phyloP scores from a whole-genome alignment of 2,888 invertebrate genomes.

The Halictus quadricinctus region DNA sequence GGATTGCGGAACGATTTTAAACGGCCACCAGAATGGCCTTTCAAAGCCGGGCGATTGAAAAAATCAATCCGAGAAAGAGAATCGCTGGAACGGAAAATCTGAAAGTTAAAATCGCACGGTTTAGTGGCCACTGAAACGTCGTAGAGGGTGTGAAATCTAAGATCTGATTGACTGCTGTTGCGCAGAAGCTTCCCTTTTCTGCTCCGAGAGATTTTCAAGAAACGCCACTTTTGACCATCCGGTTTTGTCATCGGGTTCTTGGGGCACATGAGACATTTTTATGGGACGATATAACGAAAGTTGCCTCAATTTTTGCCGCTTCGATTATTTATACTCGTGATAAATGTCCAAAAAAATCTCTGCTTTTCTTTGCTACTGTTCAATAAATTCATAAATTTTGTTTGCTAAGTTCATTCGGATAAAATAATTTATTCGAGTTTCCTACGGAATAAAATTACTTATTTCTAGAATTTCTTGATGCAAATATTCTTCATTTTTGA shows the following conservation, averaged over 20 bases:
- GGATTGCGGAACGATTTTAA: conserved; percentile 22
- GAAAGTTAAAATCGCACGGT: neutral
- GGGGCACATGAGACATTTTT: neutral
- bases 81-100: neutral
- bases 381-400: too few relatives aligned
- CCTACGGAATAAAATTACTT: neutral
- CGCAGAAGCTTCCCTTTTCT: neutral
- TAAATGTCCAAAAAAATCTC: neutral
- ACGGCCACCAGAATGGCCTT: neutral
- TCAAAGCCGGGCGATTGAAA: neutral
- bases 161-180: neutral
- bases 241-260: neutral
- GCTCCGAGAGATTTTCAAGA: neutral
- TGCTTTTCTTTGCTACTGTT: neutral
- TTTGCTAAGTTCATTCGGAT: neutral
- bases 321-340: neutral
- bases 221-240: neutral
- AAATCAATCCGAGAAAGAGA: neutral
- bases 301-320: neutral
- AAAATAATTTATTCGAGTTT: neutral
- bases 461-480: neutral
- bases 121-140: neutral
- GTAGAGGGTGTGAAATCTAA: neutral
- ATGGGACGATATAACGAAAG: neutral
- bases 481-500: neutral